These are phyloP conservation scores for Dipodomys merriami DNA, from an alignment of 2,113 vertebrate species.

Conservation along the genomic window DNA sequence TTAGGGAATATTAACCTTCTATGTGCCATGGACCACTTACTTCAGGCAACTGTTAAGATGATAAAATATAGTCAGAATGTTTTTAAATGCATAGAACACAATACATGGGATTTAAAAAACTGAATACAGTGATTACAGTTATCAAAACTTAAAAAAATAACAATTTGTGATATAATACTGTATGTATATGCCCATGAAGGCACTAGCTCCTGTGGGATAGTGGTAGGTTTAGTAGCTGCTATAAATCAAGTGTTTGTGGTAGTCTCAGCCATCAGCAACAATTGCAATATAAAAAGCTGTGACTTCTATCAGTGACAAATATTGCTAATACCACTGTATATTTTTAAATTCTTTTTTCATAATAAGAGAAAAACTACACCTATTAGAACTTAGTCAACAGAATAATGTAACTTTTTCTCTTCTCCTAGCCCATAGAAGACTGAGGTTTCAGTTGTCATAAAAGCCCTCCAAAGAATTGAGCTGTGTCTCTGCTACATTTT, in stretches of 20 bases:
- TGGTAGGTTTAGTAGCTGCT: neutral
- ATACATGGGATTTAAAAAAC: neutral
- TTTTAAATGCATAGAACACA: slow-evolving; percentile 40
- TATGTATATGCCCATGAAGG: neutral
- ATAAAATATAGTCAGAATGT: slow-evolving; percentile 9
- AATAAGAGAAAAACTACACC: neutral
- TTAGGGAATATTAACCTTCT: slow-evolving; percentile 52
- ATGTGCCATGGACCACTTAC: neutral
- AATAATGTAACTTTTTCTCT: neutral
- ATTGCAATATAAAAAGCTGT: slow-evolving; percentile 19
- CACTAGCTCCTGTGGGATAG: neutral
- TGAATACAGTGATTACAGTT: neutral
- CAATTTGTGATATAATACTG: neutral
- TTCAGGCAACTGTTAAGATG: neutral
- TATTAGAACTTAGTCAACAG: slow-evolving; percentile 5
- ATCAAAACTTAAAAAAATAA: neutral
- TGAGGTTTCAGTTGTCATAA: neutral
- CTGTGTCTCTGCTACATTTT: neutral
- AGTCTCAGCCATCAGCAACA: neutral
- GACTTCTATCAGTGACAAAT: neutral
- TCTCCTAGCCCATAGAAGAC: neutral
- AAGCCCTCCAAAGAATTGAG: neutral
- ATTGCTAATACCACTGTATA: neutral
- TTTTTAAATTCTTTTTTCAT: neutral
- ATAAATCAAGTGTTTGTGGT: neutral